These are phyloP conservation scores for Rhinatrema bivittatum DNA, from an alignment of 2,797 vertebrate species.

Conservation along the genomic window DNA sequence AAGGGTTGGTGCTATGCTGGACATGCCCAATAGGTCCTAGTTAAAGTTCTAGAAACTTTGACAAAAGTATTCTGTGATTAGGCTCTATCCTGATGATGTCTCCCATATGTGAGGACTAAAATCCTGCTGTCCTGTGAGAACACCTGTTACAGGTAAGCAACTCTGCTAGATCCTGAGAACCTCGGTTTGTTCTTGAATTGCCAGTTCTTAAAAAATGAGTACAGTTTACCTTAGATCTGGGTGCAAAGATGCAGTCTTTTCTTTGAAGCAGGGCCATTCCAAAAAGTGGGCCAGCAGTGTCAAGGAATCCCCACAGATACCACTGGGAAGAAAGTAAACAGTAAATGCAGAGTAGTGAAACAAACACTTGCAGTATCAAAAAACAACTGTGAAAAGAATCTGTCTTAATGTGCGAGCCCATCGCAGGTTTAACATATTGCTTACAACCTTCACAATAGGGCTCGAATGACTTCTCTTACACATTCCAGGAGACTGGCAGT, in stretches of 20 bases:
- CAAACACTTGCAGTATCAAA: slow-evolving; percentile 72
- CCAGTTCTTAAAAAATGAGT: slow-evolving; percentile 13
- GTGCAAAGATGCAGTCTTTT: slow-evolving; percentile 24
- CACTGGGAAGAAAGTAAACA: slow-evolving; percentile 63
- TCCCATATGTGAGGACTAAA: too few relatives aligned
- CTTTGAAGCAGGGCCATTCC: slow-evolving; percentile 30
- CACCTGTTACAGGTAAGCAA: too few relatives aligned
- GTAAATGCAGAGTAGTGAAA: slow-evolving; percentile 72
- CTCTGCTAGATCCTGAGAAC: slow-evolving; percentile 3
- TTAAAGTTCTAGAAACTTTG: too few relatives aligned
- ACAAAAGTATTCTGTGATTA: too few relatives aligned
- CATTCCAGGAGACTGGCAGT: slow-evolving; percentile 72
- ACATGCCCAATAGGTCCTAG: too few relatives aligned
- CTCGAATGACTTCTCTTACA: slow-evolving; percentile 68
- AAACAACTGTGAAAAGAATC: slow-evolving; percentile 68
- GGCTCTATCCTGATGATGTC: too few relatives aligned
- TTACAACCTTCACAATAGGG: slow-evolving; percentile 71
- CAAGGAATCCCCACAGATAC: slow-evolving; percentile 60
- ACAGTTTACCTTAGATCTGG: slow-evolving; percentile 7
- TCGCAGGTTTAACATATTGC: slow-evolving; percentile 75
- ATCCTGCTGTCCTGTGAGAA: too few relatives aligned
- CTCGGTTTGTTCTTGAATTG: slow-evolving; percentile 2
- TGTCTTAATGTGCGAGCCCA: slow-evolving; percentile 68
- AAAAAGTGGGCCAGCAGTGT: slow-evolving; percentile 49
- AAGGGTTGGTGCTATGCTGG: too few relatives aligned